Conservation (phyloP, 2,888 invertebrate genomes). For the Sinelater perroti region DNA sequence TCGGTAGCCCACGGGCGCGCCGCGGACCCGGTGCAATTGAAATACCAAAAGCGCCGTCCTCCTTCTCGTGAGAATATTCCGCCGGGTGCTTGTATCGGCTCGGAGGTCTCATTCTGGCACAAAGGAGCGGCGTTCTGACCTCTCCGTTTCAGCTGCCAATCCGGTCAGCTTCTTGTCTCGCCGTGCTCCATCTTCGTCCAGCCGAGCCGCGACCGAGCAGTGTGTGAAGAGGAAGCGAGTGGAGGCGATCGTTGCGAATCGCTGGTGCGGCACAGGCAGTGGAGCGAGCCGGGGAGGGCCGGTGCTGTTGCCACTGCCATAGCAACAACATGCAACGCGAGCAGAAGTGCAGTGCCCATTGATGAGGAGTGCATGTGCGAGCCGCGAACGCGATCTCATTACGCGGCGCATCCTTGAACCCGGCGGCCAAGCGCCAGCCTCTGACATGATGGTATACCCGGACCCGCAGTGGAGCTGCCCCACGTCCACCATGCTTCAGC, state of each 20-base stretch:
- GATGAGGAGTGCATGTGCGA: constrained; percentile 58
- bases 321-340: constrained; percentile 51
- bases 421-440: constrained; percentile 48
- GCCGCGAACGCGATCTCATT: constrained; percentile 57
- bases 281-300: constrained; percentile 44
- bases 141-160: constrained; percentile 44
- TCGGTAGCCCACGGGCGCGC: constrained; percentile 17
- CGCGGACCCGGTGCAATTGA: constrained; percentile 40
- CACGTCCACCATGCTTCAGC: constrained; percentile 68
- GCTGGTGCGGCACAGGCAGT: constrained; percentile 41
- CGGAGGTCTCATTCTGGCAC: constrained; percentile 47
- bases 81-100: constrained; percentile 28
- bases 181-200: constrained; percentile 36
- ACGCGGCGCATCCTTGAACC: constrained; percentile 56
- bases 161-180: constrained; percentile 41
- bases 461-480: constrained; percentile 67
- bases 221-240: constrained; percentile 45
- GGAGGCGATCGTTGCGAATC: constrained; percentile 47
- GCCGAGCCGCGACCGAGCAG: constrained; percentile 27
- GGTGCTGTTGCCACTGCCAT: constrained; percentile 46
- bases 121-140: constrained; percentile 47
- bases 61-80: constrained; percentile 34
- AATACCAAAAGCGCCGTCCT: constrained; percentile 39
- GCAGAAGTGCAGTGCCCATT: constrained; percentile 51
- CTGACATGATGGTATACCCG: constrained; percentile 69